Evolutionary conservation across 2,888 invertebrate genomes (phyloP).

Genomic region (Pterostichus madidus): DNA sequence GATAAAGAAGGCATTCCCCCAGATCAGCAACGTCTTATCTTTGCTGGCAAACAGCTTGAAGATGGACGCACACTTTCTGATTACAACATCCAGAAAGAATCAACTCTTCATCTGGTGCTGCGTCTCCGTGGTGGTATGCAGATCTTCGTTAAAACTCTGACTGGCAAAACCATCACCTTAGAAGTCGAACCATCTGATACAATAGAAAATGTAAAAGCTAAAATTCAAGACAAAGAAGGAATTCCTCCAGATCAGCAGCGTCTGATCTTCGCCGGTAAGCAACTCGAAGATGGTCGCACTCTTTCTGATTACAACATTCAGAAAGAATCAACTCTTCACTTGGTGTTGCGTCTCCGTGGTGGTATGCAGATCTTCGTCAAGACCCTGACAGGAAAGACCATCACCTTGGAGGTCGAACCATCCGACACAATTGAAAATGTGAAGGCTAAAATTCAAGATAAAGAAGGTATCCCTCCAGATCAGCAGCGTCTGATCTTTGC

Average conservation of each 20-base stretch:
- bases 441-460: slow-evolving; percentile 94
- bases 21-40: slow-evolving; percentile 81
- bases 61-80: slow-evolving; percentile 81
- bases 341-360: slow-evolving; percentile 82
- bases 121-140: slow-evolving; percentile 76
- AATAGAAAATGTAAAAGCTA: slow-evolving; percentile 82
- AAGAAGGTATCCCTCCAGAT: slow-evolving; percentile 94
- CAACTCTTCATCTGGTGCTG: slow-evolving; percentile 79
- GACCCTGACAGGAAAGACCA: slow-evolving; percentile 81
- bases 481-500: slow-evolving; percentile 94
- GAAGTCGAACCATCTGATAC: slow-evolving; percentile 76
- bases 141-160: slow-evolving; percentile 70
- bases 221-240: slow-evolving; percentile 78
- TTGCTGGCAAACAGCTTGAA: slow-evolving; percentile 83
- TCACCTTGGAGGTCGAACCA: slow-evolving; percentile 82
- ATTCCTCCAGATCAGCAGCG: slow-evolving; percentile 76
- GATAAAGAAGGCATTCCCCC: slow-evolving; percentile 79
- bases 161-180: slow-evolving; percentile 70
- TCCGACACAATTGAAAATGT: slow-evolving; percentile 97
- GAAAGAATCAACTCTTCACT: slow-evolving; percentile 81
- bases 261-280: slow-evolving; percentile 83
- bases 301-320: slow-evolving; percentile 84
- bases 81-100: slow-evolving; percentile 79
- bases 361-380: slow-evolving; percentile 84
- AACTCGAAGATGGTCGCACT: slow-evolving; percentile 84